A percentile compares a stretch with the other conserved stretches of the same genome.
These are phyloP conservation scores for Oryzias melastigma DNA, from an alignment of 2,113 vertebrate genomes.

Conservation along the genomic window DNA sequence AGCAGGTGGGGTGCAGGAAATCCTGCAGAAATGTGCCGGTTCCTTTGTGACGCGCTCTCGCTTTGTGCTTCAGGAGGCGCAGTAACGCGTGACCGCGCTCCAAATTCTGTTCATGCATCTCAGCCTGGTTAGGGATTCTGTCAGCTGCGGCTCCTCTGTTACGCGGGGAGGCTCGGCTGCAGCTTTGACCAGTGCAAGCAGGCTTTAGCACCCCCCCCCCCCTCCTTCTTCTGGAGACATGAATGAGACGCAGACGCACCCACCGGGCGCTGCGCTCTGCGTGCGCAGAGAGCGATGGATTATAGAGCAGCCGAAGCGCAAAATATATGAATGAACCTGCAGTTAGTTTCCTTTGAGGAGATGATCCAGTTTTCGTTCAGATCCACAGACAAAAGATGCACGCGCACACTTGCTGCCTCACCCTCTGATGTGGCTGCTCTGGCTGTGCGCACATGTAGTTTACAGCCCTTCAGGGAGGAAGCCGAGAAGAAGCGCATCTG, in stretches of 20 bases:
- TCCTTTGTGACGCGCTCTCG: not conserved
- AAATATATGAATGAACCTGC: constrained; percentile 43
- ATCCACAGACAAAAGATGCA: constrained; percentile 74
- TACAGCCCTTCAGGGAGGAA: constrained; percentile 25
- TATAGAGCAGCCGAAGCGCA: constrained; percentile 26
- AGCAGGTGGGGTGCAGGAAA: constrained; percentile 80
- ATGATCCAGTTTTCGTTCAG: not conserved
- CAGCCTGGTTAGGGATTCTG: not conserved
- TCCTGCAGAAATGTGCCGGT: not conserved
- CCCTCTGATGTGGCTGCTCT: constrained; percentile 25
- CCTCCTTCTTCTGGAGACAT: constrained; percentile 30
- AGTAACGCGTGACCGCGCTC: not conserved
- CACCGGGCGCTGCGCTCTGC: constrained; percentile 51
- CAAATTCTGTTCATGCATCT: no score
- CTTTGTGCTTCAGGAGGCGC: not conserved
- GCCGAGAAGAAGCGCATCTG: constrained; percentile 7
- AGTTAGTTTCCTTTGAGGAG: constrained; percentile 2
- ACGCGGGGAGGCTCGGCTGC: constrained; percentile 10
- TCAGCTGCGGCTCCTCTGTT: not conserved
- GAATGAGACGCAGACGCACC: constrained; percentile 68
- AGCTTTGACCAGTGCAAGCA: constrained; percentile 41
- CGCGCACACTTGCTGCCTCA: constrained; percentile 37
- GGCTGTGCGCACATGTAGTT: constrained; percentile 25
- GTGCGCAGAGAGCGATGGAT: constrained; percentile 27
- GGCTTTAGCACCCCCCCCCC: constrained; percentile 14